A percentile compares a stretch with the other conserved stretches of the same genome.
Conservation (phyloP, 2,797 vertebrate species). For the Acipenser oxyrinchus region DNA sequence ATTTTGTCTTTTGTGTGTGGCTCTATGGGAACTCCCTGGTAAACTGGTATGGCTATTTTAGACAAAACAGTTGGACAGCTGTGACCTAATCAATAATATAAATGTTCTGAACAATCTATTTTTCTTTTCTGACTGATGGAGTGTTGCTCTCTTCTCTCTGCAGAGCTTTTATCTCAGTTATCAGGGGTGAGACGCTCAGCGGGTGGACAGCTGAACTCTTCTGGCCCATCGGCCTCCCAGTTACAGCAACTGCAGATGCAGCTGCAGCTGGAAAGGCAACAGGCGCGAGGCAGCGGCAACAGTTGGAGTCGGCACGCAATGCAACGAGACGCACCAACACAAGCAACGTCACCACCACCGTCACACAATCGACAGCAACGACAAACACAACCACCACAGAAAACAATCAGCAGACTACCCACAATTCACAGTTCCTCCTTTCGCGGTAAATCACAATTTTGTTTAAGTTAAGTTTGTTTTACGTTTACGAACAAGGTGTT, state of each 20-base stretch:
- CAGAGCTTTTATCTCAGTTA: constrained; percentile 96
- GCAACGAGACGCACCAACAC: constrained; percentile 82
- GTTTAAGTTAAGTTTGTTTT: background rate
- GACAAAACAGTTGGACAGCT: background rate
- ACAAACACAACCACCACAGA: constrained; percentile 73
- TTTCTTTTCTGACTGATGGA: background rate
- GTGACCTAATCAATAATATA: too few relatives aligned
- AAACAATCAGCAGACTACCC: constrained; percentile 74
- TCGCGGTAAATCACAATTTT: constrained; percentile 65
- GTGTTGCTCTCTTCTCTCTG: constrained; percentile 19
- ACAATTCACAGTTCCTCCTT: constrained; percentile 93
- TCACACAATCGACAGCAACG: constrained; percentile 71
- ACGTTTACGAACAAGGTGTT: too few relatives aligned
- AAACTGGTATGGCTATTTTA: background rate
- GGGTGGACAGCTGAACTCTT: constrained; percentile 92
- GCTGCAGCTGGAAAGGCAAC: constrained; percentile 90
- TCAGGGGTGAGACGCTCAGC: constrained; percentile 92
- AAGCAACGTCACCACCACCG: constrained; percentile 69
- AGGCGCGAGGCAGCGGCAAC: constrained; percentile 93
- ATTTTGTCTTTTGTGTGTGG: too few relatives aligned
- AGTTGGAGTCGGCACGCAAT: constrained; percentile 87
- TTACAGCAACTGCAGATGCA: constrained; percentile 98
- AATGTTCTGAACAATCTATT: too few relatives aligned
- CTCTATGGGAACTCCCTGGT: background rate
- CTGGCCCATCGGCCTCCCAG: constrained; percentile 92